Base-by-base conservation (phyloP, 2,113 vertebrate genomes). In the Callorhinus ursinus region DNA sequence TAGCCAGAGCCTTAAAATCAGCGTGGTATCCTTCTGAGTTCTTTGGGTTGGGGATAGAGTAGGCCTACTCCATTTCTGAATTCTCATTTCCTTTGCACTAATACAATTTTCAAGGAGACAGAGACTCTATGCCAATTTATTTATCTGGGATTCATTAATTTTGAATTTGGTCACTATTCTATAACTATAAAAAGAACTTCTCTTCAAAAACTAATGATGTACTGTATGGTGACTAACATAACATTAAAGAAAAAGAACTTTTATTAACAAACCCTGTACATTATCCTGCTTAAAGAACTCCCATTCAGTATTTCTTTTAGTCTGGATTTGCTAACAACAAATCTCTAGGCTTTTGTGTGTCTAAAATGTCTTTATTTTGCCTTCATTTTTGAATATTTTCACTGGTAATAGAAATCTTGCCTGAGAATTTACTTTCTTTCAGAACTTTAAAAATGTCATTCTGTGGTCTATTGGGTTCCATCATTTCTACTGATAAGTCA, bases 401-500 rank as follows among this genome's bases (percentile, higher is more conserved):
- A 83, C 55, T 92, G 9, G 31, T 83, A 42, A 63, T 69, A 90
- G 39, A 87, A 94, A 55, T 96, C 72, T 96, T 61, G 59, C 21
- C 46, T 91, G 11, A 28, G 77, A 49, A 69, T 86, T 63, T 94
- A 81, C 84, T 94, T 94, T 91, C 53, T 84, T 95, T 90, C 7
- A 84, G 24, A n/a, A 39, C 19, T 79, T 88, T 36, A 77, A 93
- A 95, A 94, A 85, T 86, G 39, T 88, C 24, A 51, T 94, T 86
- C 72, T 93, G 1, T 96, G 46, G 14, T 86, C 55, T 85, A 31
- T 39, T 69, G 65, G 26, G 61, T 95, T 93, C 71, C n/a, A 79
- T 89, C 49, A 36, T 97, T 88, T 91, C 51, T 93, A 1, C 63
- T 74, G 59, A 18, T 67, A 96, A 95, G 72, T 97, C 95, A 74